Conservation (phyloP, 2,113 vertebrate species). For the Trematomus loennbergii region DNA sequence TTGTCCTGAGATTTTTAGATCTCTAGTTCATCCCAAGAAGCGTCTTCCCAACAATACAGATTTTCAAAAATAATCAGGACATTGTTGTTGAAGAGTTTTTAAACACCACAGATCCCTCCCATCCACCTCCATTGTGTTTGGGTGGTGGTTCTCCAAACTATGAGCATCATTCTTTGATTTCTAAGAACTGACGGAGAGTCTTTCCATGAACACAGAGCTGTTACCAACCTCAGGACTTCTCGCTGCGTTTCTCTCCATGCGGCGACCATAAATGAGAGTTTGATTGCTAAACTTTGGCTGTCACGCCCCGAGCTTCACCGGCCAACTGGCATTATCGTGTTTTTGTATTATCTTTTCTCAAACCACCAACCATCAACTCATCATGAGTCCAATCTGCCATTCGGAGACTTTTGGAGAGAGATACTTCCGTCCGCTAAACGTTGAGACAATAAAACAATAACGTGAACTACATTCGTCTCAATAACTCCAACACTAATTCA, state of each 20-base stretch:
- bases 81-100: neutral
- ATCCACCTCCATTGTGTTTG: neutral
- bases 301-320: neutral
- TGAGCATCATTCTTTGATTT: too few species aligned
- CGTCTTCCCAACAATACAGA: too few species aligned
- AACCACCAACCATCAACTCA: neutral
- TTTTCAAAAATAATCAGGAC: neutral
- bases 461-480: too few species aligned
- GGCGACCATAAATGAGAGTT: neutral
- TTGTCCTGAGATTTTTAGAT: too few species aligned
- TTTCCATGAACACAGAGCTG: neutral
- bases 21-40: too few species aligned
- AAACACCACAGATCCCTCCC: neutral
- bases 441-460: too few species aligned
- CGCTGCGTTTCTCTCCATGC: neutral
- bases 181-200: too few species aligned
- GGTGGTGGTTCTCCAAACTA: neutral
- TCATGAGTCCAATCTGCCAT: neutral
- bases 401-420: too few species aligned
- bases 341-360: neutral
- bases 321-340: too few species aligned
- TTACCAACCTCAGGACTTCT: neutral
- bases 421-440: too few species aligned
- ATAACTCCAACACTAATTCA: too few species aligned
- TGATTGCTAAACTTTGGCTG: constrained; percentile 16